Base-by-base conservation (phyloP, 1,140 invertebrate genomes). In the Proales similis region DNA sequence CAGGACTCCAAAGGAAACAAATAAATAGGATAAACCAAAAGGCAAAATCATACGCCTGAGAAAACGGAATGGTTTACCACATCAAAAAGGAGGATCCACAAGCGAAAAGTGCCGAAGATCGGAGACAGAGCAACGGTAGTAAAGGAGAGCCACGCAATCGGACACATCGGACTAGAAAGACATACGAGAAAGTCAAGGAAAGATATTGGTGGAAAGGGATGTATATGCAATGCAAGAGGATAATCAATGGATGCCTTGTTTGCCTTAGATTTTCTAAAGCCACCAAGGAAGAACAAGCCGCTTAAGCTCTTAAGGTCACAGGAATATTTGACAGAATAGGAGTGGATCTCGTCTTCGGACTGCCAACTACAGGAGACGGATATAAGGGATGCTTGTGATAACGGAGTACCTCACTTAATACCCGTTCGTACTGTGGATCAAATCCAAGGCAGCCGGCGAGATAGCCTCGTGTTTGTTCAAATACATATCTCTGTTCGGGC, bases 161-260 rank as follows among this genome's bases (percentile, higher is more conserved):
- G 38, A n/a, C 53, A 60, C 20, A 45, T 60, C 19, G 53, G 53
- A 42, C 14, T 26, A 3, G 36, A 26, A 43, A 39, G 6, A 60
- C 53, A 3, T 27, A 33, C 12, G n/a, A 26, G 7, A 11, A 24
- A 5, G 9, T 60, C 17, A 6, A 14, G 5, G 14, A 30, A 1
- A 45, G 33, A 5, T 45, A 22, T 24, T 60, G 17, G 11, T 60
- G 38, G 38, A 30, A 12, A 14, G 14, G 30, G 11, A 60, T 60
- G 53, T 9, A 43, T 26, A 17, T 14, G 30, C 33, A 53, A 12
- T 12, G n/a, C 6, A 9, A 53, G 42, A 14, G 1, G 24, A 12
- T 53, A 5, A 38, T 53, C 7, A 14, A 5, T 39, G 29, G 42
- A 17, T 53, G 49, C 19, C 6, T 48, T 7, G n/a, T n/a, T 26